Evolutionary conservation across 2,797 vertebrate species (phyloP).

Genomic region (Hozukius guyotensis): DNA sequence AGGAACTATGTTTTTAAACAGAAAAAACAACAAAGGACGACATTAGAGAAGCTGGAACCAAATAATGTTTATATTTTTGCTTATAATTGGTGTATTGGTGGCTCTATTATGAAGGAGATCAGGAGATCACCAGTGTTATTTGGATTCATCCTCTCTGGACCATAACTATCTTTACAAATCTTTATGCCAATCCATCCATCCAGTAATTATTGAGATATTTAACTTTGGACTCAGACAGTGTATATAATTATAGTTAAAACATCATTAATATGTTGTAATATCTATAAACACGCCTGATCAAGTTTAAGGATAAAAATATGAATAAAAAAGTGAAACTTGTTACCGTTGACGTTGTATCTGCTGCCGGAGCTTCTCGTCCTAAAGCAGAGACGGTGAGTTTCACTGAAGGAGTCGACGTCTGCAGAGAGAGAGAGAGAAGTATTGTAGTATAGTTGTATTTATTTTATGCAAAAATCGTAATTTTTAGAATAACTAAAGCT

Average conservation of each 20-base stretch:
- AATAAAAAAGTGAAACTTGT: not conserved
- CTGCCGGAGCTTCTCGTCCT: slow-evolving; percentile 72
- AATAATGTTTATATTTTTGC: too few species aligned
- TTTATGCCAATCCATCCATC: too few species aligned
- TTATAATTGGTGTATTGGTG: too few species aligned
- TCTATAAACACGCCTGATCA: not conserved
- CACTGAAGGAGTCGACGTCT: slow-evolving; percentile 81
- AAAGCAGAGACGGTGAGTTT: slow-evolving; percentile 77
- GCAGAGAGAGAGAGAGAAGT: not conserved
- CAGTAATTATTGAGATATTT: too few species aligned
- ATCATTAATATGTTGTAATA: not conserved
- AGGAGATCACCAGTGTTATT: too few species aligned
- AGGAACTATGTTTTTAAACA: not conserved
- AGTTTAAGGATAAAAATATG: not conserved
- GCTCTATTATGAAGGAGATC: too few species aligned
- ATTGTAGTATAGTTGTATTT: not conserved
- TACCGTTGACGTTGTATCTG: slow-evolving; percentile 77
- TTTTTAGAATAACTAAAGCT: not conserved
- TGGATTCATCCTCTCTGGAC: not conserved
- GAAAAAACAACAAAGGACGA: not conserved
- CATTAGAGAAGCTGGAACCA: too few species aligned
- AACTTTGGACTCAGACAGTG: not conserved
- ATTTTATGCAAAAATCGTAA: not conserved
- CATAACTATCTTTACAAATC: too few species aligned
- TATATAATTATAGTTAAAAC: not conserved